Evolutionary conservation across 2,888 invertebrate species (phyloP).

Genomic region (Geotrupes spiniger): DNA sequence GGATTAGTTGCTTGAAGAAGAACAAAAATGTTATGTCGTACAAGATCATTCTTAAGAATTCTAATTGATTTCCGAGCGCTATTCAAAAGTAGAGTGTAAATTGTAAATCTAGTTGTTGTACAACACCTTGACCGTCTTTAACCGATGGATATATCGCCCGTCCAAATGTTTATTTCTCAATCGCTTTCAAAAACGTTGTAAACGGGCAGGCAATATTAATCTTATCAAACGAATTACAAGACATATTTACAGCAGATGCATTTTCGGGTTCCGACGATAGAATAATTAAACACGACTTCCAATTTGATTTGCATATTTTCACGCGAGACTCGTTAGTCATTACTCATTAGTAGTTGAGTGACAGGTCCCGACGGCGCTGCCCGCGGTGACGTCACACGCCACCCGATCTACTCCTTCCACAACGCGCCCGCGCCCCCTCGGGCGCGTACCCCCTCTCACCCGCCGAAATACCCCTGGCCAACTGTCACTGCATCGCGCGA

Average conservation of each 20-base stretch:
- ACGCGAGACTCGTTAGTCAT: conserved; percentile 52
- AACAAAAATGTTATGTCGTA: too few relatives aligned
- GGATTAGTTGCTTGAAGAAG: too few relatives aligned
- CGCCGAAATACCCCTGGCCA: conserved; percentile 41
- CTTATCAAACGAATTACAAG: not conserved
- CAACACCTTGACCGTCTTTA: too few relatives aligned
- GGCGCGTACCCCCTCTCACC: conserved; percentile 22
- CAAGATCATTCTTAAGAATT: too few relatives aligned
- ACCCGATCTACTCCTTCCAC: conserved; percentile 16
- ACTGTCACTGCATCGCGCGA: conserved; percentile 46
- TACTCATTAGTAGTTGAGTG: conserved; percentile 51
- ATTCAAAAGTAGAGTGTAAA: too few relatives aligned
- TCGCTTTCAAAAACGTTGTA: not conserved
- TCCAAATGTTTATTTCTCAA: too few relatives aligned
- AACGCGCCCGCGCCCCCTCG: conserved; percentile 21
- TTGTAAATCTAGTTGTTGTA: too few relatives aligned
- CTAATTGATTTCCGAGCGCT: too few relatives aligned
- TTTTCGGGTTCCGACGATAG: conserved; percentile 17
- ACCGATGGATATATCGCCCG: too few relatives aligned
- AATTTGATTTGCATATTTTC: conserved; percentile 54
- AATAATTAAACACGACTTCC: conserved; percentile 51
- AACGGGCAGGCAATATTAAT: conserved; percentile 7
- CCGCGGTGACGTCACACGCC: conserved; percentile 36
- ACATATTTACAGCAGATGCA: not conserved
- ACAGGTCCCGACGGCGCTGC: conserved; percentile 40